Evolutionary conservation across 2,113 vertebrate genomes (phyloP).

Genomic region (Sakesphorus luctuosus): DNA sequence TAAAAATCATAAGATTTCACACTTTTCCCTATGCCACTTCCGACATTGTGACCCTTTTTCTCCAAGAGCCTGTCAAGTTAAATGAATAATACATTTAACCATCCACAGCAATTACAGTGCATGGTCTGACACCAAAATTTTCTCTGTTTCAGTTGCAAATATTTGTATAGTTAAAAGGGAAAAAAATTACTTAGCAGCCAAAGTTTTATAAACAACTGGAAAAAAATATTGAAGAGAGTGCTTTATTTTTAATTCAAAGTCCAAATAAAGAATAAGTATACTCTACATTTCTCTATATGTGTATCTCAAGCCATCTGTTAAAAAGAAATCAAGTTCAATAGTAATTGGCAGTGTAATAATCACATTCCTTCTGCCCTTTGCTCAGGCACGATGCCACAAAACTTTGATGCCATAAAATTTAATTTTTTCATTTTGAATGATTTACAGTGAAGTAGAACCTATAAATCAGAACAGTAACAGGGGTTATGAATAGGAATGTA

Average conservation of each 20-base stretch:
- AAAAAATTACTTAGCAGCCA: slow-evolving; percentile 24
- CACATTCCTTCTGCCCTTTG: slow-evolving; percentile 73
- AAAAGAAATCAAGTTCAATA: slow-evolving; percentile 63
- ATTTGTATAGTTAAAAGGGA: slow-evolving; percentile 29
- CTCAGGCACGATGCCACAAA: slow-evolving; percentile 74
- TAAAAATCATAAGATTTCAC: neutral
- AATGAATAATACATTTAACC: slow-evolving; percentile 26
- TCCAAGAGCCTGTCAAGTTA: neutral
- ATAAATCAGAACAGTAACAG: slow-evolving; percentile 89
- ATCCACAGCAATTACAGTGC: slow-evolving; percentile 2
- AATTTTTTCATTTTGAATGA: slow-evolving; percentile 83
- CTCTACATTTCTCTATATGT: slow-evolving; percentile 21
- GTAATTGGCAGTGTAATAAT: slow-evolving; percentile 76
- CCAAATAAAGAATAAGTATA: slow-evolving; percentile 55
- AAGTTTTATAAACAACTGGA: slow-evolving; percentile 51
- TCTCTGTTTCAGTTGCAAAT: slow-evolving; percentile 48
- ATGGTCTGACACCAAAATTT: slow-evolving; percentile 5
- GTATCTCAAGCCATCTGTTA: slow-evolving; percentile 55
- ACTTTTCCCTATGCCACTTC: neutral
- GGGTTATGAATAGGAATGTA: slow-evolving; percentile 90
- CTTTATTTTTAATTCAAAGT: slow-evolving; percentile 60
- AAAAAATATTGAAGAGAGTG: slow-evolving; percentile 35
- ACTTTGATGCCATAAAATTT: slow-evolving; percentile 78
- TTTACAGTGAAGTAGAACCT: slow-evolving; percentile 80
- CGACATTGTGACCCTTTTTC: rapidly evolving